Conservation (phyloP, 2,113 vertebrate genomes). For the Petaurus breviceps region DNA sequence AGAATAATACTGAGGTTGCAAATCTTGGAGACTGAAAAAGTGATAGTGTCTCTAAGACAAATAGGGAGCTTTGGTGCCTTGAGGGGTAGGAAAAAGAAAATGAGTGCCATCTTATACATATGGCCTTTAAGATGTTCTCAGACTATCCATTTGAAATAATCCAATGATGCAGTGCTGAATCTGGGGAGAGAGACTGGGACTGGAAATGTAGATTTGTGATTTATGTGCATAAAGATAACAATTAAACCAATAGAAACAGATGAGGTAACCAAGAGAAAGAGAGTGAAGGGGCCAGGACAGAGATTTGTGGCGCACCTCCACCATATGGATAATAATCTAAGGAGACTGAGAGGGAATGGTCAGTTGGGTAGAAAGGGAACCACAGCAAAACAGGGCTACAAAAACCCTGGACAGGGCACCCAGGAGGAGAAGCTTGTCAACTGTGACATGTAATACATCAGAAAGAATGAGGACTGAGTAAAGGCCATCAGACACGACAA, state of each 20-base stretch:
- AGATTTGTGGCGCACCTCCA: not conserved
- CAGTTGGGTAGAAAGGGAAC: not conserved
- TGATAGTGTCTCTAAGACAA: not conserved
- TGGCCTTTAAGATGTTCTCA: not conserved
- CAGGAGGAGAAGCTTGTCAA: not conserved
- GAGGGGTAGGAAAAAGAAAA: slow-evolving; percentile 47
- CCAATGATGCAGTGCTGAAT: too few relatives aligned
- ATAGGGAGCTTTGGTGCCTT: not conserved
- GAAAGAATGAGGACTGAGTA: not conserved
- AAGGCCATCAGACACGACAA: not conserved
- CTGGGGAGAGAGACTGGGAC: too few relatives aligned
- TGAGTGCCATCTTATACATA: not conserved
- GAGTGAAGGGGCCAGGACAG: too few relatives aligned
- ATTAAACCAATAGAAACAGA: not conserved
- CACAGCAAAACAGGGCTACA: not conserved
- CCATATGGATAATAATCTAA: not conserved
- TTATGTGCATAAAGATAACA: not conserved
- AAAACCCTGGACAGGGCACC: not conserved
- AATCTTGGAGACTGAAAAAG: not conserved
- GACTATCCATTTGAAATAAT: not conserved
- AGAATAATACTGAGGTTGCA: not conserved
- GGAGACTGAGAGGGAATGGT: not conserved
- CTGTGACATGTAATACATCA: not conserved
- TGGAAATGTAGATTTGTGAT: not conserved
- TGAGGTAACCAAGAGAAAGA: not conserved